Evolutionary conservation across 2,113 vertebrate species (phyloP).

Genomic region (Xyrauchen texanus): DNA sequence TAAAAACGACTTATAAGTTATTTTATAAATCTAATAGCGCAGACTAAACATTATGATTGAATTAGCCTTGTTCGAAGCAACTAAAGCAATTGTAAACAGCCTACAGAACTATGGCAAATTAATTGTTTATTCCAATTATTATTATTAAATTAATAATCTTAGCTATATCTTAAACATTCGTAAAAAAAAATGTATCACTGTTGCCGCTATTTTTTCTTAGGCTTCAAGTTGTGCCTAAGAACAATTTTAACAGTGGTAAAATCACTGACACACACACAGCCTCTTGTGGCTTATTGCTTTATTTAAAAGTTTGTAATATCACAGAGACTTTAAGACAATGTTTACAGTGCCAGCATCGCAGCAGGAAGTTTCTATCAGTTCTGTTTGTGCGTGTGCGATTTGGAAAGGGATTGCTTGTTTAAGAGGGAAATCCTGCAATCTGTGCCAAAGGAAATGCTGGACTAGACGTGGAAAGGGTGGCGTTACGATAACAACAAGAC

Average conservation of each 20-base stretch:
- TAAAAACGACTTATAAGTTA: too few relatives aligned
- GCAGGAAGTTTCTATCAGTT: slow-evolving; percentile 35
- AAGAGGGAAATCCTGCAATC: slow-evolving; percentile 68
- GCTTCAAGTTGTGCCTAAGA: too few relatives aligned
- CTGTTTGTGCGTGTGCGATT: slow-evolving; percentile 22
- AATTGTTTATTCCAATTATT: too few relatives aligned
- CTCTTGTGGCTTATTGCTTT: neutral
- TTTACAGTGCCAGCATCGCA: slow-evolving; percentile 1
- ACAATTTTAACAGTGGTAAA: neutral
- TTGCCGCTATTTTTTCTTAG: too few relatives aligned
- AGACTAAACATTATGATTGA: too few relatives aligned
- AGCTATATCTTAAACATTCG: too few relatives aligned
- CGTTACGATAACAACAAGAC: slow-evolving; percentile 23
- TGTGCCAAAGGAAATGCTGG: slow-evolving; percentile 63
- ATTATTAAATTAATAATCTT: too few relatives aligned
- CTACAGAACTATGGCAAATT: too few relatives aligned
- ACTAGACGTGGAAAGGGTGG: slow-evolving; percentile 52
- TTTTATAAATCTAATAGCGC: too few relatives aligned
- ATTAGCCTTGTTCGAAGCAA: too few relatives aligned
- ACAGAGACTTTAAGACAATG: neutral
- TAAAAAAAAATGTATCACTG: too few relatives aligned
- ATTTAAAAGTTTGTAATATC: neutral
- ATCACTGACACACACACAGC: neutral
- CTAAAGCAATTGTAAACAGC: too few relatives aligned
- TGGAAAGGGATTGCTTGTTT: slow-evolving; percentile 58